phyloP scores from a whole-genome alignment of 1,140 invertebrate species.

The Drosophila asahinai region DNA sequence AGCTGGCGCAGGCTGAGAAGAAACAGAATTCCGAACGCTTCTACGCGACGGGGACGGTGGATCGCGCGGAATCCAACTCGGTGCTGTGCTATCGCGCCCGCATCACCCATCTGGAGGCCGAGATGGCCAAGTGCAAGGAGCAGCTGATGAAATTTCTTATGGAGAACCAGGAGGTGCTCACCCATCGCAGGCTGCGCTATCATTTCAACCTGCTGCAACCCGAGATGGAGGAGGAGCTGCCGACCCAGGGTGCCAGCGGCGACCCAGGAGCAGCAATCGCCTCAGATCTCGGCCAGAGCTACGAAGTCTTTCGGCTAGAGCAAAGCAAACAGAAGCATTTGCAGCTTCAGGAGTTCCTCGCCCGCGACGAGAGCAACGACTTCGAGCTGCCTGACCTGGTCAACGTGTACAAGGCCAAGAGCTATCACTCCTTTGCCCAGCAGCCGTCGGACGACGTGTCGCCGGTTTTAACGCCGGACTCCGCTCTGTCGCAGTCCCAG shows the following conservation, averaged over 20 bases:
- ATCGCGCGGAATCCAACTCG: not conserved
- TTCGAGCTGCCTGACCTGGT: constrained; percentile 53
- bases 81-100: constrained; percentile 52
- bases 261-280: not conserved
- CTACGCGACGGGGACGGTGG: not conserved
- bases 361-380: constrained; percentile 60
- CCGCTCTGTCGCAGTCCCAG: not conserved
- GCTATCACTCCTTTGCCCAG: constrained; percentile 9
- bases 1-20: not conserved
- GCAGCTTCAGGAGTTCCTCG: constrained; percentile 58
- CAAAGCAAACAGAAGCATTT: constrained; percentile 43
- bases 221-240: not conserved
- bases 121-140: constrained; percentile 69
- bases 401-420: constrained; percentile 48
- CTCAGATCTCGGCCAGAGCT: not conserved
- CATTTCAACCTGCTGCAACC: constrained; percentile 43
- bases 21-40: not conserved
- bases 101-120: constrained; percentile 45
- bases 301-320: constrained; percentile 27
- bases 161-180: constrained; percentile 56
- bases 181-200: constrained; percentile 36
- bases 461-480: constrained; percentile 4
- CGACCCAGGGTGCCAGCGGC: not conserved
- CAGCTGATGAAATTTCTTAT: constrained; percentile 55
- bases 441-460: not conserved